Evolutionary conservation across 2,797 vertebrate genomes (phyloP).

Genomic region (Melanotaenia boesemani): DNA sequence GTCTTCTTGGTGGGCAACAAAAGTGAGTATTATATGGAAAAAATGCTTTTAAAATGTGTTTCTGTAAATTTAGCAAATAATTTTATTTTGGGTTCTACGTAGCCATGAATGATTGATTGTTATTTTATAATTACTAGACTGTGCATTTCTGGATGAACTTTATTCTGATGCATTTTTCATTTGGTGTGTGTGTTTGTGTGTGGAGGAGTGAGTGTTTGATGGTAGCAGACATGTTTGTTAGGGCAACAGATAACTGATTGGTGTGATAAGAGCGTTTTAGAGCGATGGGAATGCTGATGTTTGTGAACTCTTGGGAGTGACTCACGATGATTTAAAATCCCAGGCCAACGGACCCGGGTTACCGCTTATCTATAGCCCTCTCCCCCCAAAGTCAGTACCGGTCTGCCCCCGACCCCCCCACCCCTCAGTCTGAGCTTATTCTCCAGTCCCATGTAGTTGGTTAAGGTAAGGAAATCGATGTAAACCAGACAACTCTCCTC

Average conservation of each 20-base stretch:
- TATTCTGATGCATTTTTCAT: slow-evolving; percentile 39
- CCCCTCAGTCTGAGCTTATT: slow-evolving; percentile 17
- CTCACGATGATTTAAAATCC: slow-evolving; percentile 87
- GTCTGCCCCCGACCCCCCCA: neutral
- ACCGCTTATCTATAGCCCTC: slow-evolving; percentile 85
- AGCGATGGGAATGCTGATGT: slow-evolving; percentile 80
- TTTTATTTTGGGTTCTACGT: slow-evolving; percentile 13
- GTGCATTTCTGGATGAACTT: slow-evolving; percentile 34
- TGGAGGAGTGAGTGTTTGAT: slow-evolving; percentile 70
- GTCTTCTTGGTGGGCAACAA: slow-evolving; percentile 96
- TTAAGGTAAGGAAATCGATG: slow-evolving; percentile 77
- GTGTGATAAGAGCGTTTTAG: slow-evolving; percentile 64
- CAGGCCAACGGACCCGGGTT: slow-evolving; percentile 78
- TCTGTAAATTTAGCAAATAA: neutral
- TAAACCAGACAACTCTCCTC: slow-evolving; percentile 88
- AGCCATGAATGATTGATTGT: slow-evolving; percentile 6
- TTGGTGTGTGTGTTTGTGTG: slow-evolving; percentile 55
- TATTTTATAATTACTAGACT: slow-evolving; percentile 1
- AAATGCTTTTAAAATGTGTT: neutral
- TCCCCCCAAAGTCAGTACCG: slow-evolving; percentile 44
- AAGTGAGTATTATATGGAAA: slow-evolving; percentile 85
- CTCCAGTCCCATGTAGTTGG: slow-evolving; percentile 53
- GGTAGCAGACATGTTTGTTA: slow-evolving; percentile 68
- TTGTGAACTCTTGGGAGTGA: slow-evolving; percentile 76
- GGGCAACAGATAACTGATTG: slow-evolving; percentile 72